phyloP scores from a whole-genome alignment of 2,113 vertebrate genomes.

The Microtus richardsoni region DNA sequence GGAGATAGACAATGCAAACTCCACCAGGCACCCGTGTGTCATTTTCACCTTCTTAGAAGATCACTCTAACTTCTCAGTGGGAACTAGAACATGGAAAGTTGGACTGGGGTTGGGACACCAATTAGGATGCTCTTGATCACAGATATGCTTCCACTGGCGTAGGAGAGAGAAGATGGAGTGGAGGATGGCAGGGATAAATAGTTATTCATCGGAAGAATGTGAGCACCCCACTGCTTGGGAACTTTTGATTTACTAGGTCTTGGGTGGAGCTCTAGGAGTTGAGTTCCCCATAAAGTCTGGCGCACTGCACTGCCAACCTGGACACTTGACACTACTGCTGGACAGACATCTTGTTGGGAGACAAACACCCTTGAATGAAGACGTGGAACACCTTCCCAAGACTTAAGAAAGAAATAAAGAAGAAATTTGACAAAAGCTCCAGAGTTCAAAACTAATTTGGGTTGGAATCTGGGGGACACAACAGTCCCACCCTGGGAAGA shows the following conservation, averaged over 20 bases:
- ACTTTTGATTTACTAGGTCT: neutral
- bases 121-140: neutral
- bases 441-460: neutral
- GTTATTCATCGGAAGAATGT: neutral
- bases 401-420: neutral
- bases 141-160: neutral
- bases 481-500: neutral
- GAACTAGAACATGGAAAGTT: neutral
- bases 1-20: neutral
- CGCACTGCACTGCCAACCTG: neutral
- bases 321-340: neutral
- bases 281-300: neutral
- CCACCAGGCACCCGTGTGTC: neutral
- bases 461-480: rapidly evolving
- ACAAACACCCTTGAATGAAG: neutral
- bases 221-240: neutral
- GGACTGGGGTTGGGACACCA: neutral
- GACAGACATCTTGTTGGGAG: neutral
- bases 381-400: neutral
- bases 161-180: neutral
- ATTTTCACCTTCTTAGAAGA: neutral
- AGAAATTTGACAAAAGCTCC: neutral
- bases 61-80: neutral
- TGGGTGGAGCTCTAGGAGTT: neutral
- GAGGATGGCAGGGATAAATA: neutral